Evolutionary conservation across 1,140 invertebrate species (phyloP), one percentile per base, ranked within the genome.

Genomic region (Rhopalosiphum maidis): DNA sequence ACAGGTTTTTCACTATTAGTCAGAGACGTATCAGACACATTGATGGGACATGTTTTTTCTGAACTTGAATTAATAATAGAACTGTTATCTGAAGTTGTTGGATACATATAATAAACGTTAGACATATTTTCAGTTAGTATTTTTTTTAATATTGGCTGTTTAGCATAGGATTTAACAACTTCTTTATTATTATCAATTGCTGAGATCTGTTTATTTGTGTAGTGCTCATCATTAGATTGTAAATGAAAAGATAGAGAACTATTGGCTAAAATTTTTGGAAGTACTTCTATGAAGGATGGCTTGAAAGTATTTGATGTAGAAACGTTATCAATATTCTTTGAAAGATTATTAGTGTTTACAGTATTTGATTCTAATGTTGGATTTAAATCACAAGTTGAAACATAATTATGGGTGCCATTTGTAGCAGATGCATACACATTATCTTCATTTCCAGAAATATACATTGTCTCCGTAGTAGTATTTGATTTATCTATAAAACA

Each of bases 221-320:
- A 18, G 2, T 2, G 35, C 37, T 85, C 43, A 30, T 23, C 1
- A 48, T n/a, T 87, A 30, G 43, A 18, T 48, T 25, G 82, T 23
- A 85, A 43, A 5, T 4, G 30, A 30, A 87, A 25, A n/a, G 85
- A 87, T 8, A 48, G 43, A 87, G 85, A 48, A 18, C 25, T 87
- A 87, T 87, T 87, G 1, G 85, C 43, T 48, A 87, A 35, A 48
- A 87, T 48, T 87, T 87, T 87, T 48, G 85, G 85, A 46, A 87
- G 30, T 48, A 48, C 1, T n/a, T 48, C 8, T n/a, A 18, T 22
- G 0, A 87, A 48, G n/a, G 43, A 41, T 48, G 85, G 48, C 0
- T n/a, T 25, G 30, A 9, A 5, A 5, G 30, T n/a, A 85, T 41
- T 35, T 55, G 35, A 35, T 54, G 35, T 35, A 43, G 83, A 41